Conservation (phyloP, 1,140 invertebrate genomes). For the Araneus ventricosus region DNA sequence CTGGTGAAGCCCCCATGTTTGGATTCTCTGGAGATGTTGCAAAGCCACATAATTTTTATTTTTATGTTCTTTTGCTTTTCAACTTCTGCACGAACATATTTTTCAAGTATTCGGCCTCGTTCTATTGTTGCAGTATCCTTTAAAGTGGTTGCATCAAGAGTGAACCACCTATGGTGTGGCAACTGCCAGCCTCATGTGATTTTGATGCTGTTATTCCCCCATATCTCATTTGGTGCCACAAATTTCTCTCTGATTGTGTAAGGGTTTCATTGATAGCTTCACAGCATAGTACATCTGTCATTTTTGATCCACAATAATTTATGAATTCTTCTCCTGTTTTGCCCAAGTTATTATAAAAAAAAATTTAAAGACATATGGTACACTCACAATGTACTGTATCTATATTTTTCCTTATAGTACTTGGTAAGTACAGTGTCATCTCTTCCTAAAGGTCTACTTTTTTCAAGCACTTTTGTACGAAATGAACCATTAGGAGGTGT, state of each 20-base stretch:
- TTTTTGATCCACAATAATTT: not conserved
- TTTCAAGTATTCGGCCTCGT: constrained; percentile 5
- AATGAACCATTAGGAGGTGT: not conserved
- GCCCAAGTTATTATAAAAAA: not conserved
- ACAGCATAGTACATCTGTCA: not conserved
- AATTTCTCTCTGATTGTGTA: not conserved
- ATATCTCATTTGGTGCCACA: not conserved
- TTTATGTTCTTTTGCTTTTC: constrained; percentile 18
- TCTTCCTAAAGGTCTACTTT: not conserved
- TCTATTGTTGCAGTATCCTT: constrained; percentile 1
- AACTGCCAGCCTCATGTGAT: constrained; percentile 13
- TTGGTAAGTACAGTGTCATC: no score
- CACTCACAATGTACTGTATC: not conserved
- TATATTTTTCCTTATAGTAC: no score
- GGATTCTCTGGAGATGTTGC: not conserved
- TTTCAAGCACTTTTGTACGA: no score
- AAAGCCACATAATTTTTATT: not conserved
- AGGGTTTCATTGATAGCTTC: not conserved
- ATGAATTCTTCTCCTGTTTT: not conserved
- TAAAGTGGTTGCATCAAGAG: not conserved
- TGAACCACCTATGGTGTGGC: constrained; percentile 36
- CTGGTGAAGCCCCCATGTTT: not conserved
- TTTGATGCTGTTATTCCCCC: constrained; percentile 17
- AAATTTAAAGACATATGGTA: not conserved
- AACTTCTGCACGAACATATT: not conserved